A percentile compares a stretch with the other conserved stretches of the same genome.
These are phyloP conservation scores for Zoroaster sp. DNA, from an alignment of 53 echinoderm and acorn worm genomes.

Conservation along the genomic window DNA sequence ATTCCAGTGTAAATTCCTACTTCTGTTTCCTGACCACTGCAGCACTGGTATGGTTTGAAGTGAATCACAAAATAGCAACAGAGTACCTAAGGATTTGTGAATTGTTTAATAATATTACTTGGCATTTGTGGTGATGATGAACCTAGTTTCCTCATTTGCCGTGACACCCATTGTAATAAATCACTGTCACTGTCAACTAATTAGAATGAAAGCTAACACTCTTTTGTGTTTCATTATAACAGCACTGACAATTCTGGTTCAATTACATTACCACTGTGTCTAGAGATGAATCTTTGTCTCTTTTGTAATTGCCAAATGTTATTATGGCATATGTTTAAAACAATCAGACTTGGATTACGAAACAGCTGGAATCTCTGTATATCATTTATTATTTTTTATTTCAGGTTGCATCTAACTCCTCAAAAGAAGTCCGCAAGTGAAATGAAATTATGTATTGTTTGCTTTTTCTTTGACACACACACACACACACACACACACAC, in stretches of 20 bases:
- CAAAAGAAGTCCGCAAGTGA: too few species aligned
- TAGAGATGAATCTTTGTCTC: neutral
- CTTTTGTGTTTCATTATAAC: neutral
- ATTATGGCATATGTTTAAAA: constrained; percentile 33
- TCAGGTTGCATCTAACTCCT: too few species aligned
- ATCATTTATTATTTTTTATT: neutral
- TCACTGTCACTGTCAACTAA: constrained; percentile 47
- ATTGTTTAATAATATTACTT: constrained; percentile 46
- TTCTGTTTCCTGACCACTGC: neutral
- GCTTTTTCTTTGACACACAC: too few species aligned
- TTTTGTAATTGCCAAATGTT: constrained; percentile 5
- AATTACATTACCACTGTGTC: neutral
- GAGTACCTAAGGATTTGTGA: neutral
- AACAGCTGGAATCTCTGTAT: neutral
- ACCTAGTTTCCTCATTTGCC: constrained; percentile 27
- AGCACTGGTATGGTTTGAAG: neutral
- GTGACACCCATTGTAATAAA: constrained; percentile 14
- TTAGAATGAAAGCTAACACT: constrained; percentile 46
- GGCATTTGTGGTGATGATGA: constrained; percentile 11
- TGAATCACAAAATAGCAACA: constrained; percentile 1
- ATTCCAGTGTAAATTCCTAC: neutral
- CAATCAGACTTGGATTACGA: constrained; percentile 21
- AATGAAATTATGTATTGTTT: too few species aligned
- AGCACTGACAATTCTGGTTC: neutral
- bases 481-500: too few species aligned